Evolutionary conservation across 2,113 vertebrate genomes (phyloP).

Genomic region (Dolichallabes microphthalmus): DNA sequence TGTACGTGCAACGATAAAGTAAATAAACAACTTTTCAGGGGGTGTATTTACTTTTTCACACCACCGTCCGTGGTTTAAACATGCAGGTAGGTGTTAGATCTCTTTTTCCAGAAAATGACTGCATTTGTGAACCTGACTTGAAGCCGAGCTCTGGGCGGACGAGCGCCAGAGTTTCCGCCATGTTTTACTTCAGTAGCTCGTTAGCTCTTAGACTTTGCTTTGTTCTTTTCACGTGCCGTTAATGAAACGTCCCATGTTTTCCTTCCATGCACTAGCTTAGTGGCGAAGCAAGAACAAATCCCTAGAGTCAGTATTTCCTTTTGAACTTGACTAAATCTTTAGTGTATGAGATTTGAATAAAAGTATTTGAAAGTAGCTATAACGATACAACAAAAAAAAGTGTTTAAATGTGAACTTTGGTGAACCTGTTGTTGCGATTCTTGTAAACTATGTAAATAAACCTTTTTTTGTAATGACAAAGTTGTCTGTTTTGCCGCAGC

Average conservation of each 20-base stretch:
- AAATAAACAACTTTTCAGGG: slow-evolving; percentile 35
- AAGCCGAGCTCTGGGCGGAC: neutral
- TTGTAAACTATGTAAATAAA: slow-evolving; percentile 77
- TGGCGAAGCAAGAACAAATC: slow-evolving; percentile 39
- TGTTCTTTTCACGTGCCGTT: slow-evolving; percentile 41
- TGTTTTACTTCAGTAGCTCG: slow-evolving; percentile 37
- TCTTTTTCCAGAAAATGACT: neutral
- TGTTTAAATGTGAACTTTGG: slow-evolving; percentile 60
- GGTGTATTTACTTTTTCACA: slow-evolving; percentile 19
- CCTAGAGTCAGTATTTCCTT: slow-evolving; percentile 50
- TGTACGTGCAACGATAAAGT: neutral
- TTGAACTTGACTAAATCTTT: slow-evolving; percentile 39
- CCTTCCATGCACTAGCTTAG: slow-evolving; percentile 40
- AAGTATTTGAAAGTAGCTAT: slow-evolving; percentile 34
- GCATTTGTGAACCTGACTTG: slow-evolving; percentile 4
- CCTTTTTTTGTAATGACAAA: slow-evolving; percentile 51
- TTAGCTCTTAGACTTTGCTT: slow-evolving; percentile 27
- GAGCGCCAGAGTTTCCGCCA: slow-evolving; percentile 8
- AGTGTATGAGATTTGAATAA: slow-evolving; percentile 29
- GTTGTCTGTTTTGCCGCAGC: neutral
- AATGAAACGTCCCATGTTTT: slow-evolving; percentile 37
- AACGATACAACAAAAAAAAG: slow-evolving; percentile 12
- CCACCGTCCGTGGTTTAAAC: neutral
- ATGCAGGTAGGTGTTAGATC: neutral
- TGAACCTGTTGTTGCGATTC: slow-evolving; percentile 60